phyloP scores from a whole-genome alignment of 2,797 vertebrate genomes.

The Cichlasoma orientale region DNA sequence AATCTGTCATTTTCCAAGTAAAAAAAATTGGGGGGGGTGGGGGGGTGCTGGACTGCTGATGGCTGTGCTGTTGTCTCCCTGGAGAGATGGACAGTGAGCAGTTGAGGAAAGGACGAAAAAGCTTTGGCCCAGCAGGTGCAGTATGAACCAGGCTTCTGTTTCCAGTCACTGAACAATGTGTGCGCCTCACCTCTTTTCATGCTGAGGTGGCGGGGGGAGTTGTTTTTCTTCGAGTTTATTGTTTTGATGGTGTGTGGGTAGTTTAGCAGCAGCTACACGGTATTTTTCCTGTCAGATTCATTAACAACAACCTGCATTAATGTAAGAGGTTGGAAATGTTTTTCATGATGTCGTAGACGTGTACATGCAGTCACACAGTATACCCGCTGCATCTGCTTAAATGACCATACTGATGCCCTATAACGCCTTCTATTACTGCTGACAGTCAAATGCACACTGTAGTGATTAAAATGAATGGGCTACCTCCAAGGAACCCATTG shows the following conservation, averaged over 20 bases:
- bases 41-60: slow-evolving; percentile 38
- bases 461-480: not conserved
- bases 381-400: not conserved
- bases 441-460: not conserved
- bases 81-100: slow-evolving; percentile 61
- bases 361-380: not conserved
- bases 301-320: slow-evolving; percentile 17
- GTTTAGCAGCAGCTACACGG: not conserved
- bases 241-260: slow-evolving; percentile 17
- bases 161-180: slow-evolving; percentile 53
- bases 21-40: slow-evolving; percentile 49
- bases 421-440: not conserved
- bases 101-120: slow-evolving; percentile 62
- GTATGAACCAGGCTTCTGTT: slow-evolving; percentile 49
- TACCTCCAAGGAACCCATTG: not conserved
- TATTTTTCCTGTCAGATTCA: slow-evolving; percentile 14
- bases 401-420: not conserved
- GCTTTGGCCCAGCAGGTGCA: slow-evolving; percentile 67
- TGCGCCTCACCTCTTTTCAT: slow-evolving; percentile 25
- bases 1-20: slow-evolving; percentile 75
- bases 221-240: not conserved
- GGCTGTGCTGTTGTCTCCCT: slow-evolving; percentile 55
- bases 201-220: slow-evolving; percentile 17
- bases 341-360: not conserved
- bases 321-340: slow-evolving; percentile 6